Conservation (phyloP, 2,797 vertebrate genomes). For the Lacerta bilineata region DNA sequence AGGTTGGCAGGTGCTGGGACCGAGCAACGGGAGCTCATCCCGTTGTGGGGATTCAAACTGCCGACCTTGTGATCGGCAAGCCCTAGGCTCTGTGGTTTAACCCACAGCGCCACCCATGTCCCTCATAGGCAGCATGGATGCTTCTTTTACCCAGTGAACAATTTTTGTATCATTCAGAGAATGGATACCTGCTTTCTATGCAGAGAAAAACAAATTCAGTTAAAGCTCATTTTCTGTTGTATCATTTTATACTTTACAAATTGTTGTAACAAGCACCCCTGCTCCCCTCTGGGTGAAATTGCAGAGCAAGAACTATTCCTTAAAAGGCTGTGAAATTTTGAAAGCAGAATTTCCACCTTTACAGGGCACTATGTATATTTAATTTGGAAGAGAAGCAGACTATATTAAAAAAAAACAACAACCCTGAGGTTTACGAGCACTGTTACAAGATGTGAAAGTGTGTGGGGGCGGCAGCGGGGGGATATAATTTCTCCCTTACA, state of each 20-base stretch:
- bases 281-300: not conserved
- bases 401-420: no score
- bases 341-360: not conserved
- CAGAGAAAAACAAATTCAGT: not conserved
- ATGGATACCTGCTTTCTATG: not conserved
- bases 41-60: no score
- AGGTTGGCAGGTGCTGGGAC: no score
- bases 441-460: not conserved
- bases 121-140: not conserved
- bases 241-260: not conserved
- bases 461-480: not conserved
- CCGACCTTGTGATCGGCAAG: no score
- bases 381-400: not conserved
- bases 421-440: not conserved
- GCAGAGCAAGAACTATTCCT: not conserved
- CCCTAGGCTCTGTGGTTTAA: no score
- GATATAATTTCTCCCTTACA: not conserved
- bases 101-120: no score
- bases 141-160: not conserved
- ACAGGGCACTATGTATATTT: not conserved
- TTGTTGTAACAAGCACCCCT: no score
- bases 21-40: no score
- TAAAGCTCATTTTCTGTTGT: not conserved
- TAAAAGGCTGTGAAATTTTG: slow-evolving; percentile 23
- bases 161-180: not conserved